These are phyloP conservation scores for Tangara arthus DNA, from an alignment of 2,797 vertebrate species.

Conservation along the genomic window DNA sequence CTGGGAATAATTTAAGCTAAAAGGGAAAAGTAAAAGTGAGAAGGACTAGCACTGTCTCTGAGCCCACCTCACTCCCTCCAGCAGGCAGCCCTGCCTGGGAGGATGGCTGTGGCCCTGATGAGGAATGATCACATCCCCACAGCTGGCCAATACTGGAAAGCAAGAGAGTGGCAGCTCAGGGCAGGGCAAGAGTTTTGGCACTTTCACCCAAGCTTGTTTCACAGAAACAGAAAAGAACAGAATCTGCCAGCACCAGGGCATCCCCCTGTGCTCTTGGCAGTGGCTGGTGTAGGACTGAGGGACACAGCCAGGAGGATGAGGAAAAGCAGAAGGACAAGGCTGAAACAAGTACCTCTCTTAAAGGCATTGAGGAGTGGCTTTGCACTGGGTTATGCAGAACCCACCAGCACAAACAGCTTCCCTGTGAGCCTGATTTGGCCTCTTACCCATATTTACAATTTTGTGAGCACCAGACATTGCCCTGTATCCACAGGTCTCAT, in stretches of 20 bases:
- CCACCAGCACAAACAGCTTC: neutral
- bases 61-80: neutral
- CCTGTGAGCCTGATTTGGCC: neutral
- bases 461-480: neutral
- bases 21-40: slow-evolving; percentile 54
- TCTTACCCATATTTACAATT: neutral
- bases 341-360: neutral
- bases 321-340: neutral
- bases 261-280: neutral
- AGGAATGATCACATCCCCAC: neutral
- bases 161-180: neutral
- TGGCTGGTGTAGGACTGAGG: neutral
- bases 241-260: neutral
- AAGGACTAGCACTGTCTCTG: neutral
- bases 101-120: no score
- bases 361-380: neutral
- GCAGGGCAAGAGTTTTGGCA: neutral
- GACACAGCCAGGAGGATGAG: neutral
- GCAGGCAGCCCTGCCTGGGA: neutral
- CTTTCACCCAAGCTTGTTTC: neutral
- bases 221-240: neutral
- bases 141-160: neutral
- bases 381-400: neutral
- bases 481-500: rapidly evolving
- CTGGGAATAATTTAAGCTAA: slow-evolving; percentile 65